Evolutionary conservation across 1,140 invertebrate species (phyloP).

Genomic region (Drosophila watanabei): DNA sequence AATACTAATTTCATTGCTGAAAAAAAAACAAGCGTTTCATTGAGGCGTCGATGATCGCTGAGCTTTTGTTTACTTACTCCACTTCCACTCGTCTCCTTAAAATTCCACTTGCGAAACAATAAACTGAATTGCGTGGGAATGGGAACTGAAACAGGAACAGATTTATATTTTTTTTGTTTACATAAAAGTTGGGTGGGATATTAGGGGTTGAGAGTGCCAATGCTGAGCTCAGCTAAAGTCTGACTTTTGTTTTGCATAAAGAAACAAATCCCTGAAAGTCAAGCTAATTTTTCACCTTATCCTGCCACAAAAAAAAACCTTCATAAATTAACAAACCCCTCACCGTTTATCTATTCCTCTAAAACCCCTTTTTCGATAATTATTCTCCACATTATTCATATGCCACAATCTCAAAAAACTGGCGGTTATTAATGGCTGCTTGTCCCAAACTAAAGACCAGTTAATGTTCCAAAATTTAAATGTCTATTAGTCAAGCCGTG

Average conservation of each 20-base stretch:
- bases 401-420: conserved; percentile 8
- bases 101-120: conserved; percentile 46
- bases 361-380: conserved; percentile 11
- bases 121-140: conserved; percentile 76
- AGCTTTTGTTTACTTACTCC: conserved; percentile 72
- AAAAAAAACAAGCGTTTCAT: conserved; percentile 55
- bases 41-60: conserved; percentile 71
- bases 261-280: background rate
- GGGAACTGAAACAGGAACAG: conserved; percentile 60
- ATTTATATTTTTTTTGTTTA: conserved; percentile 36
- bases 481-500: conserved; percentile 64
- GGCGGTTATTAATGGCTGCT: conserved; percentile 60
- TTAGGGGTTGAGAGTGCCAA: conserved; percentile 4
- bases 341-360: background rate
- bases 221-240: conserved; percentile 13
- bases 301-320: conserved; percentile 1
- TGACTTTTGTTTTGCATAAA: background rate
- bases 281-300: conserved; percentile 15
- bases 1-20: conserved; percentile 70
- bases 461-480: conserved; percentile 49
- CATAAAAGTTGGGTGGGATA: background rate
- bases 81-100: conserved; percentile 10
- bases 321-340: conserved; percentile 8
- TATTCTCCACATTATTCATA: conserved; percentile 27
- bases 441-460: conserved; percentile 55